Base-by-base conservation (phyloP, 1,140 invertebrate genomes). In the Scaptomyza montana region DNA sequence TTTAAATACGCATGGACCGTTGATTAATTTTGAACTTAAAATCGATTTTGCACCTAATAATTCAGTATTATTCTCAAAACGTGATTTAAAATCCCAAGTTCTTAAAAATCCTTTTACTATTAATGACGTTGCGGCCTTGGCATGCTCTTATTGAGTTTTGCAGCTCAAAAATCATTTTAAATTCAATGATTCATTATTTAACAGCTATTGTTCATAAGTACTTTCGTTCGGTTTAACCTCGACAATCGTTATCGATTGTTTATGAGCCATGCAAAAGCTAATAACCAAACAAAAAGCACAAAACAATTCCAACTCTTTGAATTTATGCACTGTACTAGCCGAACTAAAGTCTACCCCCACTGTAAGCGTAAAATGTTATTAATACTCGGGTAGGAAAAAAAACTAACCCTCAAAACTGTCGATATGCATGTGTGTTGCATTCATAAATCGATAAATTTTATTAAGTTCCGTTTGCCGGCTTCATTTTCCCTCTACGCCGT, bases 361-460 rank as follows among this genome's bases (percentile, higher is more conserved):
- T 1, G n/a, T 36, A 36, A 36, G 33, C 49, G 68, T 69, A 78
- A 73, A 70, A 66, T 67, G 67, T 66, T 86, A 87, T 87, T 87
- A 25, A 25, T 25, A 25, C 21, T 25, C 3, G 21, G 21, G 21
- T 25, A 25, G 21, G 16, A 2, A 0, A 30, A 86, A 86, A 81
- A 78, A 51, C 49, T 19, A 33, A 43, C 56, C 55, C 46, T 33
- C 39, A 33, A 50, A 64, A 46, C 10, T 47, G 63, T 53, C 46
- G 45, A 36, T 56, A 45, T 54, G 46, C 43, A 54, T 59, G 30
- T 72, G 33, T 39, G 25, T 30, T 59, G 28, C 21, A 12, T 67
- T 50, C 57, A 63, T 54, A 70, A 87, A 86, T 86, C 81, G 82
- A 86, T 86, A 86, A 87, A 86, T 82, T 86, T 86, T 78, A 82